Percentiles rank a stretch among this genome's conserved stretches.
Conservation (phyloP, 1,140 invertebrate species). For the Conopomorpha cramerella region DNA sequence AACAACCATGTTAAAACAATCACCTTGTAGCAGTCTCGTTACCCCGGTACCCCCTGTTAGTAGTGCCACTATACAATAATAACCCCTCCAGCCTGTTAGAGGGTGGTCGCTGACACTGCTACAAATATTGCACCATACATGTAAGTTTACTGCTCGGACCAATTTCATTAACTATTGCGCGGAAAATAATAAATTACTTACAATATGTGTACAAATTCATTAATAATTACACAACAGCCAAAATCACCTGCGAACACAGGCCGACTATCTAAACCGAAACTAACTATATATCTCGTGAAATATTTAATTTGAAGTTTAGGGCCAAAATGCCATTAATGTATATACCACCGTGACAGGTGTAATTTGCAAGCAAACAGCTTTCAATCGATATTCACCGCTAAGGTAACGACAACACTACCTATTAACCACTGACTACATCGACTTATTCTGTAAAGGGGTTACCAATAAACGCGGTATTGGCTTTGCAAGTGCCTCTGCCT, state of each 20-base stretch:
- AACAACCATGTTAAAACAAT: no score
- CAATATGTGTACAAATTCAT: conserved; percentile 17
- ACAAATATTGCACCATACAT: conserved; percentile 31
- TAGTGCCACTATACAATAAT: no score
- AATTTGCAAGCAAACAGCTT: conserved; percentile 10
- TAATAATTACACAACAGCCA: conserved; percentile 39
- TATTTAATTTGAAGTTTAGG: no score
- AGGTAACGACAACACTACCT: conserved; percentile 50
- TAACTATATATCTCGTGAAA: conserved; percentile 24
- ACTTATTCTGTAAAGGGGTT: no score
- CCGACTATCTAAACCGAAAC: conserved; percentile 13
- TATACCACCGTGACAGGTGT: no score
- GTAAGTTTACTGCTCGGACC: conserved; percentile 21
- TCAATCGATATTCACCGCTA: conserved; percentile 19
- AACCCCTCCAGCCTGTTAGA: no score
- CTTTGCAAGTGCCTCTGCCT: no score
- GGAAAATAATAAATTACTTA: conserved; percentile 21
- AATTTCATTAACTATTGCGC: conserved; percentile 18
- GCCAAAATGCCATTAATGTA: no score
- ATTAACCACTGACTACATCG: conserved; percentile 50
- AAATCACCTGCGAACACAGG: conserved; percentile 21
- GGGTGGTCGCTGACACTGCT: conserved; percentile 20
- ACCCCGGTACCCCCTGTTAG: no score
- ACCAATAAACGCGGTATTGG: no score
- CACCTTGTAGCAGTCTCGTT: no score